phyloP scores from a whole-genome alignment of 2,797 vertebrate species.

The Pseudotriccus pelzelni region DNA sequence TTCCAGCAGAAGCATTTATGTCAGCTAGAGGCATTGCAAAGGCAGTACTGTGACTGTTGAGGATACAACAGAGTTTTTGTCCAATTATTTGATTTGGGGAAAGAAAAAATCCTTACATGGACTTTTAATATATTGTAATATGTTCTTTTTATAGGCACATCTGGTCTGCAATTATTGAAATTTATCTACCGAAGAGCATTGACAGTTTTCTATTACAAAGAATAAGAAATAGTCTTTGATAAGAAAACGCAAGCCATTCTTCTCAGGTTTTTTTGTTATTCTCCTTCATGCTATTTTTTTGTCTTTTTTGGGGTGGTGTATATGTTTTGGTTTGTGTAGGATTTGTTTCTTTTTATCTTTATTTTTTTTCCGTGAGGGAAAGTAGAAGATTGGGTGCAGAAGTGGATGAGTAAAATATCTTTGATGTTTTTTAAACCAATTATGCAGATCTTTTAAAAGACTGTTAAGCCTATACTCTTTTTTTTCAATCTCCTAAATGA shows the following conservation, averaged over 20 bases:
- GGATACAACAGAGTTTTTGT: neutral
- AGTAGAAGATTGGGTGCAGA: neutral
- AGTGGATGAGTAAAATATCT: neutral
- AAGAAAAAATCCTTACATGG: neutral
- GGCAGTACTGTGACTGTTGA: neutral
- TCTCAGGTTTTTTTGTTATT: neutral
- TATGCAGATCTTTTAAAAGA: neutral
- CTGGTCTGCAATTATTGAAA: neutral
- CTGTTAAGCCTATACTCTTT: neutral
- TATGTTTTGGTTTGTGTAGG: neutral
- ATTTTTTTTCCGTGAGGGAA: neutral
- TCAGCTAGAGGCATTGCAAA: neutral
- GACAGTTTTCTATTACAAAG: neutral
- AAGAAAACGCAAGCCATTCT: neutral
- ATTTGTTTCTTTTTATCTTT: neutral
- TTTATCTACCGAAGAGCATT: neutral
- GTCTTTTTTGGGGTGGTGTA: fast-evolving
- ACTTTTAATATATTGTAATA: neutral
- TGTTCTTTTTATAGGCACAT: neutral
- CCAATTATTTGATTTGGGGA: neutral
- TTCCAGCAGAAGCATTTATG: neutral
- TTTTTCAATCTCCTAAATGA: neutral
- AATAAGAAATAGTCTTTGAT: neutral
- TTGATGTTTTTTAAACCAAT: neutral
- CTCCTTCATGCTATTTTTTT: too few relatives aligned